These are phyloP conservation scores for Bombyx mori DNA, from an alignment of 1,140 invertebrate genomes.

Conservation along the genomic window ASM3026992v2 NC_085123.1:15767501-15768000, in stretches of 20 bases:
- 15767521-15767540: not conserved
- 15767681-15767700: slow-evolving; percentile 21
- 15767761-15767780: slow-evolving; percentile 20
- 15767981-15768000: too few species aligned
- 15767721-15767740: slow-evolving; percentile 53
- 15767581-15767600: slow-evolving; percentile 25
- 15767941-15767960: not conserved
- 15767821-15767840: not conserved
- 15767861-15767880: slow-evolving; percentile 13
- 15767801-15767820: slow-evolving; percentile 10
- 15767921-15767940: not conserved
- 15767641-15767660: too few species aligned
- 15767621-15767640: too few species aligned
- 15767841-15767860: slow-evolving; percentile 10
- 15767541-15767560: not conserved
- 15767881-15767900: not conserved
- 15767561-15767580: slow-evolving; percentile 18
- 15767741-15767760: slow-evolving; percentile 25
- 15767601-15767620: too few species aligned
- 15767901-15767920: too few species aligned
- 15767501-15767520: not conserved
- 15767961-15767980: not conserved
- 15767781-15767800: slow-evolving; percentile 24
- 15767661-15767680: not conserved
- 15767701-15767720: slow-evolving; percentile 47